Evolutionary conservation across 1,140 invertebrate genomes (phyloP), one percentile per base, ranked within the genome.

Genomic region (Tetranychus urticae): DNA sequence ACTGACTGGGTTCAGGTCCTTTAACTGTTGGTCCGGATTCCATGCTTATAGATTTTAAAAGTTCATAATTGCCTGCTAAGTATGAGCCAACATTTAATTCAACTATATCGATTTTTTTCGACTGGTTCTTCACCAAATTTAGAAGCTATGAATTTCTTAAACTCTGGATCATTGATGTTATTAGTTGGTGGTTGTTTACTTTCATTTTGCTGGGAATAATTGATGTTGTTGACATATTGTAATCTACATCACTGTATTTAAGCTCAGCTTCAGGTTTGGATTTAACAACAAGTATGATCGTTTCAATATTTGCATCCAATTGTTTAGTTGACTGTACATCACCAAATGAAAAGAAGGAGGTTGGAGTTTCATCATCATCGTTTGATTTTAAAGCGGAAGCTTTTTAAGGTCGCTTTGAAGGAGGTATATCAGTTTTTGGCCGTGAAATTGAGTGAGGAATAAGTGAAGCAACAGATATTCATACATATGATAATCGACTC

Each of bases 81-180:
- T 62, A 58, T 54, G 62, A 10, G 5, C 42, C 1, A 31, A 62
- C 39, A 57, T 64, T 54, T 3, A 64, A 23, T 33, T 64, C 63
- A 7, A 62, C 42, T 42, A 64, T 48, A 31, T 62, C 34, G 14
- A 62, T 59, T 23, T 57, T n/a, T 23, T 12, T 60, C 63, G 8
- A 45, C n/a, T n/a, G 48, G 12, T 13, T 59, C 62, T 59, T 64
- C 60, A 48, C 63, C 63, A 57, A 62, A 64, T 39, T 62, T 62
- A 12, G 46, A 56, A 33, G 60, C 63, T 55, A 64, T 60, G 12
- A 36, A 56, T 33, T n/a, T 35, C 55, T 56, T 56, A 10, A 13
- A 56, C 1, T 14, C 14, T 35, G 55, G 55, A n/a, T 56, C 55
- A 36, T 56, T 56, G 12, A 56, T n/a, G 36, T 56, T 34, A 13